Conservation (phyloP, 1,140 invertebrate species). For the Platorchestia sp. region DNA sequence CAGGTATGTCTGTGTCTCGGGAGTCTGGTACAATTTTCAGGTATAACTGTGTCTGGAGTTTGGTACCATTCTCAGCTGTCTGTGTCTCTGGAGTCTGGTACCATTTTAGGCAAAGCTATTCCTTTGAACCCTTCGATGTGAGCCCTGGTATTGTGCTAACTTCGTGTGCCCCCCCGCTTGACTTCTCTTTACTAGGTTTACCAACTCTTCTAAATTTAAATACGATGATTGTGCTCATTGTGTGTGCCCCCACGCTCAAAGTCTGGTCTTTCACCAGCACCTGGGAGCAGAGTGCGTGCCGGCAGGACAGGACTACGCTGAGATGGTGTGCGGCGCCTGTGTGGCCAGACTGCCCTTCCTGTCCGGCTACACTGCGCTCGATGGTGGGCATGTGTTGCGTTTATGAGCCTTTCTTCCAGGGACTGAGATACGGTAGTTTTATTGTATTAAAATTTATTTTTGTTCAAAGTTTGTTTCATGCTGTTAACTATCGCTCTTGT, state of each 20-base stretch:
- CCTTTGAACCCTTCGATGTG: too few species aligned
- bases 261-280: too few species aligned
- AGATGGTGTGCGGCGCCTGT: constrained; percentile 72
- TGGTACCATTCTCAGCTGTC: constrained; percentile 7
- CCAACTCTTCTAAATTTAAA: too few species aligned
- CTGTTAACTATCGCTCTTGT: too few species aligned
- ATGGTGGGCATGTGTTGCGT: not conserved
- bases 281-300: constrained; percentile 71
- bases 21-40: constrained; percentile 12
- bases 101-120: constrained; percentile 40
- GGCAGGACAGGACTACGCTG: constrained; percentile 70
- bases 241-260: too few species aligned
- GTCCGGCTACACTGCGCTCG: constrained; percentile 47
- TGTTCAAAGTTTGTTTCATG: too few species aligned
- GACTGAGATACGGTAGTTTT: too few species aligned
- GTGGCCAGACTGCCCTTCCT: constrained; percentile 62
- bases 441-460: too few species aligned
- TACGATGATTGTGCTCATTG: too few species aligned
- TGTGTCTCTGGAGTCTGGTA: not conserved
- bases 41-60: not conserved
- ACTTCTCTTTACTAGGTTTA: too few species aligned
- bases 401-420: not conserved
- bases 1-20: constrained; percentile 67
- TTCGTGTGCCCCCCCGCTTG: too few species aligned
- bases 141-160: too few species aligned